Percentiles rank a stretch among this genome's conserved stretches.
These are phyloP conservation scores for Pipra filicauda DNA, from an alignment of 2,113 vertebrate genomes.

Conservation along the genomic window DNA sequence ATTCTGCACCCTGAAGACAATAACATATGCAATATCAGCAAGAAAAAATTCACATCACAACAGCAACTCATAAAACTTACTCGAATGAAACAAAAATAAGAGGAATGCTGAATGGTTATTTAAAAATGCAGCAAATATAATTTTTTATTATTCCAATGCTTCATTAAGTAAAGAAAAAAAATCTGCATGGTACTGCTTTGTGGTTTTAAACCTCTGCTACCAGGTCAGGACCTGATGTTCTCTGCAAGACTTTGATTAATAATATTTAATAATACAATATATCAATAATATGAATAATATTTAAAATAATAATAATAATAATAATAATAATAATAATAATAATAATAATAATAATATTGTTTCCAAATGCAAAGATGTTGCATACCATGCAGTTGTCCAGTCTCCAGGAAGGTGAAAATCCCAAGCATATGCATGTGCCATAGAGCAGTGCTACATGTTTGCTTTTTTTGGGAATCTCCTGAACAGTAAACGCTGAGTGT, in stretches of 20 bases:
- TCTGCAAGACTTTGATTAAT: neutral
- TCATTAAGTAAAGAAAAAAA: neutral
- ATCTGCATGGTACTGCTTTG: neutral
- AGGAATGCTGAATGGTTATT: neutral
- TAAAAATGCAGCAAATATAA: neutral
- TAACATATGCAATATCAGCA: neutral
- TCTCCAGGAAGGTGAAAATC: neutral
- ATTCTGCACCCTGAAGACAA: neutral
- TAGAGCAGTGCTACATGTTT: neutral
- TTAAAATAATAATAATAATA: neutral
- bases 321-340: too few species aligned
- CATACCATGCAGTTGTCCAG: too few species aligned
- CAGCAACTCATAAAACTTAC: neutral
- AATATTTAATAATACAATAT: neutral
- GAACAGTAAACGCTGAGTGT: neutral
- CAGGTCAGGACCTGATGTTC: neutral
- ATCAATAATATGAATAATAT: neutral
- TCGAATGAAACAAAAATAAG: neutral
- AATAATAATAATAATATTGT: neutral
- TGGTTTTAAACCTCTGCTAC: neutral
- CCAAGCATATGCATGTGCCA: neutral
- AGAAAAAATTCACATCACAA: neutral
- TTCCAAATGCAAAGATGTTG: neutral
- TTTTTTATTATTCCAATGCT: neutral
- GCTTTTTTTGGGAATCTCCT: neutral